Percentiles rank a stretch among this genome's conserved stretches.
These are phyloP conservation scores for Linnaemya vulpina DNA, from an alignment of 2,888 invertebrate genomes.

Conservation along the genomic window DNA sequence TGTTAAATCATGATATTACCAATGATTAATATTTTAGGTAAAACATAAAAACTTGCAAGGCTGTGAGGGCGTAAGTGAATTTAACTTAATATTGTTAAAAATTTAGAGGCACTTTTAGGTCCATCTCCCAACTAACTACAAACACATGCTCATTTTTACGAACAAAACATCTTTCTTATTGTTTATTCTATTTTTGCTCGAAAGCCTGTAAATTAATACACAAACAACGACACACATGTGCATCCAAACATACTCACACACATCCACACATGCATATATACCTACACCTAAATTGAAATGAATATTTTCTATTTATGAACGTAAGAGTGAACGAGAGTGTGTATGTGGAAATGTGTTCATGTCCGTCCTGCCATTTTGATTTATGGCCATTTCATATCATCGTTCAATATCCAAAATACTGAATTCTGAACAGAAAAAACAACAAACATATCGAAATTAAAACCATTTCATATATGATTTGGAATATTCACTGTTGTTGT, in stretches of 20 bases:
- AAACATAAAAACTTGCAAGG: no score
- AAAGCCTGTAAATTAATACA: conserved; percentile 59
- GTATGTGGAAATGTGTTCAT: conserved; percentile 70
- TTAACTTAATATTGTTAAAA: no score
- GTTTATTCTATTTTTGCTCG: conserved; percentile 32
- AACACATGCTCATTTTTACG: not conserved
- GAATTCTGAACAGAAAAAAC: conserved; percentile 48
- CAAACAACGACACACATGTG: conserved; percentile 9
- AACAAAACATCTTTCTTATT: conserved; percentile 26
- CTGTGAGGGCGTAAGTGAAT: no score
- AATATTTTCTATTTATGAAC: conserved; percentile 66
- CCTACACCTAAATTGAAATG: conserved; percentile 48
- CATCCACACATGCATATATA: not conserved
- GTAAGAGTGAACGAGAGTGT: conserved; percentile 63
- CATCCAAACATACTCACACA: not conserved
- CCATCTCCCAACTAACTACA: not conserved
- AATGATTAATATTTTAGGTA: no score
- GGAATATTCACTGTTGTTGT: conserved; percentile 67
- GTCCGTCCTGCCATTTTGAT: conserved; percentile 83
- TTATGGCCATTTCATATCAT: conserved; percentile 82
- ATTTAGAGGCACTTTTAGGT: not conserved
- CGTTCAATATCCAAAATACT: conserved; percentile 79
- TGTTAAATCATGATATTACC: no score
- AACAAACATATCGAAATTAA: conserved; percentile 43
- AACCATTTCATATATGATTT: conserved; percentile 78